Base-by-base conservation (phyloP, 2,888 invertebrate genomes). In the Caenorhabditis becei region DNA sequence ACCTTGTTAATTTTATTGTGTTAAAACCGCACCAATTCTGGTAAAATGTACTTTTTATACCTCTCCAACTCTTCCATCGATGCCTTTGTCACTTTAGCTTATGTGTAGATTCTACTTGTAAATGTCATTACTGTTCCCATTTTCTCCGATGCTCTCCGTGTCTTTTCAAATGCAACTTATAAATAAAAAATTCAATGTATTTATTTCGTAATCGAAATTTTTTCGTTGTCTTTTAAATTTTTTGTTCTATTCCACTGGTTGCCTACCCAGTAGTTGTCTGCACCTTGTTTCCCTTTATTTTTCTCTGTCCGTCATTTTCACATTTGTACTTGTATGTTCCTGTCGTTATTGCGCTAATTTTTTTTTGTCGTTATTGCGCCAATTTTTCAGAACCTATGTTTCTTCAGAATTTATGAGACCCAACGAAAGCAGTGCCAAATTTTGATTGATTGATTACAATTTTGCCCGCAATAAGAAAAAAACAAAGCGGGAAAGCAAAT, bases 201-300 rank as follows among this genome's bases (percentile, higher is more conserved):
- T 49, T 51, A 28, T 28, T 28, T 26, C 23, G 26, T 26, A 24
- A 53, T 18, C 24, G n/a, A 7, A 11, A 11, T 26, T 26, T 7
- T 7, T 16, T 18, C 16, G 3, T 54, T 28, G 28, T 28, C 18
- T 24, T 54, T 32, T 32, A 8, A 1, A 10, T 54, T n/a, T 54
- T 54, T 54, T 32, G n/a, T 54, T 53, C 28, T 47, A 16, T 65
- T 56, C 23, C 65, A 74, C 72, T 74, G 72, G 72, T 56, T 65
- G 23, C 65, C 18, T 47, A 47, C 20, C 58, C 72, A 74, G 72
- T 74, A 74, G 72, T 58, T 74, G 72, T 74, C 63, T 72, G 72
- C 56, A 63, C 72, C 18, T 10, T 56, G 24, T 28, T 56, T 26
- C 32, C n/a, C 32, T 16, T 7, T 20, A 18, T 37, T 65, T 63